These are phyloP conservation scores for Hypolimnas misippus DNA, from an alignment of 2,888 invertebrate genomes.

Conservation along the genomic window DNA sequence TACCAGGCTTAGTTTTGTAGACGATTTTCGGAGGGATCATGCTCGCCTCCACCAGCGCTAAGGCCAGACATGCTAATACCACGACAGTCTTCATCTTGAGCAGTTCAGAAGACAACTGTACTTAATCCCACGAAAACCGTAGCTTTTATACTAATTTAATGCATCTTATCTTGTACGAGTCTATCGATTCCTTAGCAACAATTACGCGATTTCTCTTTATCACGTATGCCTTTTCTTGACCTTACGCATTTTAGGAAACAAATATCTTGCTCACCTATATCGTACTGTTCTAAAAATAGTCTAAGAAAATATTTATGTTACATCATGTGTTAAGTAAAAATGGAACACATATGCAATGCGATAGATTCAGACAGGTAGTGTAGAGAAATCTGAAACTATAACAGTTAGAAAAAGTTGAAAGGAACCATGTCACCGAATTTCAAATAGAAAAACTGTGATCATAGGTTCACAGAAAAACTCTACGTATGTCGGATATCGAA, in stretches of 20 bases:
- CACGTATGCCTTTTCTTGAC: constrained; percentile 34
- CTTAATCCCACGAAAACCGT: constrained; percentile 29
- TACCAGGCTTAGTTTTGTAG: constrained; percentile 48
- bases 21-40: constrained; percentile 46
- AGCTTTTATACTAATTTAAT: constrained; percentile 46
- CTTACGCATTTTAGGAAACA: constrained; percentile 27
- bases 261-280: background rate
- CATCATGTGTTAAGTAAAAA: no score
- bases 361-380: no score
- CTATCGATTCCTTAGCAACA: constrained; percentile 37
- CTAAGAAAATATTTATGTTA: no score
- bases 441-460: no score
- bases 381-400: no score
- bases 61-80: constrained; percentile 65
- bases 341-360: no score
- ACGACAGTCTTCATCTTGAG: constrained; percentile 78
- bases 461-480: no score
- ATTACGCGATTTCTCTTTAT: constrained; percentile 38
- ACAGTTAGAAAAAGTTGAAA: no score
- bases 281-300: no score
- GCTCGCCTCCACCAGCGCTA: constrained; percentile 61
- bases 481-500: no score
- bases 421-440: no score
- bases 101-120: constrained; percentile 65
- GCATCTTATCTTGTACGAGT: constrained; percentile 42